Conservation (phyloP, 1,140 invertebrate species). For the Microvelia longipes region DNA sequence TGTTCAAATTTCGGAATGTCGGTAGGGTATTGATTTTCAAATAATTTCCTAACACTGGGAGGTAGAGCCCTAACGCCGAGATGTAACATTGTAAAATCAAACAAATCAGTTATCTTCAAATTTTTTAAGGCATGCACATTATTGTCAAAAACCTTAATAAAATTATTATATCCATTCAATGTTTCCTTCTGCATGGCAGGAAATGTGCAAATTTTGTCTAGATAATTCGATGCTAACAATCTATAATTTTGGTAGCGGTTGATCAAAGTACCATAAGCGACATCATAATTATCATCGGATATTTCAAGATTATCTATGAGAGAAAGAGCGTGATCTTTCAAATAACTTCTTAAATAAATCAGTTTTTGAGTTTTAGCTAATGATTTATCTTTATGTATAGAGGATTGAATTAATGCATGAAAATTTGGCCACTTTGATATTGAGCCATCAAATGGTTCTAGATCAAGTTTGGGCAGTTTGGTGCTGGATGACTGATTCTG, state of each 20-base stretch:
- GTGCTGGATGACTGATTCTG: too few relatives aligned
- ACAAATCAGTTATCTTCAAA: neutral
- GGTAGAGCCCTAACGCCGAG: neutral
- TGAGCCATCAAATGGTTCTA: neutral
- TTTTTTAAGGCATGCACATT: neutral
- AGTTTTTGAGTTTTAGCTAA: neutral
- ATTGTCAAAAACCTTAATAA: neutral
- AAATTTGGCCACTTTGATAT: neutral
- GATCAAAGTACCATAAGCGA: neutral
- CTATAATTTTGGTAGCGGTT: neutral
- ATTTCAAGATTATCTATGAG: neutral
- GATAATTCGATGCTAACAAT: neutral
- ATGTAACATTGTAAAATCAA: neutral
- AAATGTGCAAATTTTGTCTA: neutral
- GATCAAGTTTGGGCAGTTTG: neutral
- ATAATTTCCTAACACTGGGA: neutral
- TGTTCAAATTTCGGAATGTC: neutral
- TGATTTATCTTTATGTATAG: neutral
- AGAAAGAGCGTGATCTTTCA: neutral
- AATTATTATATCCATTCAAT: neutral
- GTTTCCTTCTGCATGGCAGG: neutral
- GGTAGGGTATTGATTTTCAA: neutral
- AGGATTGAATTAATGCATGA: neutral
- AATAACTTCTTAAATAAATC: neutral
- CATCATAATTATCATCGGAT: neutral